Percentiles rank a stretch among this genome's conserved stretches.
These are phyloP conservation scores for Hydrozoanthus tunicans DNA, from an alignment of 64 coral and sea anemone species.

Conservation along the genomic window DNA sequence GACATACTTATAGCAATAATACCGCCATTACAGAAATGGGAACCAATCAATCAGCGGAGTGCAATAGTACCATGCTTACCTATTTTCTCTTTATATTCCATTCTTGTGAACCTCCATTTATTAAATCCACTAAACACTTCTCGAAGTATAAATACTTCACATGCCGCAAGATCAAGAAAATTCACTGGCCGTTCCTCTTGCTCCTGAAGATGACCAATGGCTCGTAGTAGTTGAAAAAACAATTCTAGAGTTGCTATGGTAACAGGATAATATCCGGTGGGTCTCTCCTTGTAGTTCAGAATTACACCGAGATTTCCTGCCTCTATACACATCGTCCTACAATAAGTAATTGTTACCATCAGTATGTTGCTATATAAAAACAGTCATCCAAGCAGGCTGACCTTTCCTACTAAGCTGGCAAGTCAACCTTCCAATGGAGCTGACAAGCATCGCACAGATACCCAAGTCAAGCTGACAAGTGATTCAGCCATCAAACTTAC, in stretches of 20 bases:
- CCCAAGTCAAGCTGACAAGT: too few species aligned
- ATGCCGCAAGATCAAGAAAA: conserved; percentile 87
- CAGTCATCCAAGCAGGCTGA: neutral
- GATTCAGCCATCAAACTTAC: too few species aligned
- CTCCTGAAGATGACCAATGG: conserved; percentile 68
- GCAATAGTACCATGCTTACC: conserved; percentile 36
- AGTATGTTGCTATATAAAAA: neutral
- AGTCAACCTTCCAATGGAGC: too few species aligned
- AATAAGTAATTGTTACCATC: neutral
- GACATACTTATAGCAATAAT: too few species aligned
- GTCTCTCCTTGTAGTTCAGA: conserved; percentile 76
- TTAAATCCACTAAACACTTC: conserved; percentile 92
- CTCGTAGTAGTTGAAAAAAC: conserved; percentile 72
- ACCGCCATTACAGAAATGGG: too few species aligned
- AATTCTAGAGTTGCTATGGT: conserved; percentile 86
- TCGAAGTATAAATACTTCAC: conserved; percentile 85
- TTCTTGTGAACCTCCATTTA: conserved; percentile 83
- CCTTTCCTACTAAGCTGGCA: too few species aligned
- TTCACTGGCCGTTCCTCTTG: conserved; percentile 60
- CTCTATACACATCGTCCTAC: conserved; percentile 70
- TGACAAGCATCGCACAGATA: too few species aligned
- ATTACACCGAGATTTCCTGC: conserved; percentile 88
- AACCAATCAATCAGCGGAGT: too few species aligned
- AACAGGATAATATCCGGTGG: conserved; percentile 71
- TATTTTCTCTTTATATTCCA: conserved; percentile 89